phyloP scores from a whole-genome alignment of 2,113 vertebrate genomes.

The Shinisaurus crocodilurus region DNA sequence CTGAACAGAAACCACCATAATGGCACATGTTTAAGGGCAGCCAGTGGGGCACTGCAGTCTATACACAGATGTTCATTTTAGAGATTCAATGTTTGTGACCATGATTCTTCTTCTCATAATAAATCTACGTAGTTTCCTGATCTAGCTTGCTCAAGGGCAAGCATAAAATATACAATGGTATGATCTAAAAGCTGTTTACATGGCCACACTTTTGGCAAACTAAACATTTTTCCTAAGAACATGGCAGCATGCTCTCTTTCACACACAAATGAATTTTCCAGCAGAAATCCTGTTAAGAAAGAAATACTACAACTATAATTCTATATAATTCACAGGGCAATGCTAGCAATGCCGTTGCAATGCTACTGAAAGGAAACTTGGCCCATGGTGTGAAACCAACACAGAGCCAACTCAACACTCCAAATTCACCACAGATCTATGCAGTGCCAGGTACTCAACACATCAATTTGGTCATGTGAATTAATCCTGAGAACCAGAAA shows the following conservation, averaged over 20 bases:
- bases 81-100: background rate
- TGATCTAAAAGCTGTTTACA: background rate
- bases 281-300: background rate
- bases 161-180: background rate
- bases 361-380: background rate
- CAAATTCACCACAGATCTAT: background rate
- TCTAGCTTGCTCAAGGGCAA: background rate
- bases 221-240: too few relatives aligned
- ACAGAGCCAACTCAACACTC: background rate
- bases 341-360: background rate
- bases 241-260: background rate
- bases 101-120: background rate
- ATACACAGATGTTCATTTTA: background rate
- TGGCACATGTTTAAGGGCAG: background rate
- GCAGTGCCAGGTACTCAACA: background rate
- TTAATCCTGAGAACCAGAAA: background rate
- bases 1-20: background rate
- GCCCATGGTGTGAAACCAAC: background rate
- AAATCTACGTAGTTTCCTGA: background rate
- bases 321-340: background rate
- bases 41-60: background rate
- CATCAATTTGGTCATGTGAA: background rate
- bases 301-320: background rate
- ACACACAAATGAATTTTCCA: background rate
- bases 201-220: background rate